Base-by-base conservation (phyloP, 2,113 vertebrate species). In the Malurus cyaneus region DNA sequence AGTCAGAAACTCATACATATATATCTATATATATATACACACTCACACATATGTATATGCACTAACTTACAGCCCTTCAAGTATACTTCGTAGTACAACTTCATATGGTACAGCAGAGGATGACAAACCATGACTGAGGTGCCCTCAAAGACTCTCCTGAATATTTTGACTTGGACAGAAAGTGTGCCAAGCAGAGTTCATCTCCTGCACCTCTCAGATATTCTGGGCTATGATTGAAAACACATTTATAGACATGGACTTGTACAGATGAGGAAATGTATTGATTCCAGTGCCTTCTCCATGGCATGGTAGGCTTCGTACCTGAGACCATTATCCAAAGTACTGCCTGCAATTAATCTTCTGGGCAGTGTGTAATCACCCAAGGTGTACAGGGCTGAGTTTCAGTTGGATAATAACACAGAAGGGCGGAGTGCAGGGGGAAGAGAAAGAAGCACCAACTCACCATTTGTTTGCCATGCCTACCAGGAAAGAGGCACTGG, bases 321-420 rank as follows among this genome's bases (percentile, higher is more conserved):
- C 89, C 90, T 66, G 65, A 96, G 91, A 97, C 96, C 84, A 94
- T 97, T 97, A 97, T 95, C 96, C 96, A 92, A 96, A 97, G 85
- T 88, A 94, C 78, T 91, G 95, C 90, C 94, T 96, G 96, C 92
- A 98, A 98, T 98, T 98, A 98, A 97, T 98, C 96, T 98, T 98
- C 86, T 8, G 79, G 92, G 92, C 90, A 97, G 91, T 88, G 56
- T 94, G 73, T 90, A 95, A 97, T 97, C 95, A 96, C 54, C 88
- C 82, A 96, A 89, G 64, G 88, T 91, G 88, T 96, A 89, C 16
- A 16, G 71, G 72, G 78, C 36, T 70, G 84, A 73, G 84, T 96
- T 96, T 96, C 83, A 96, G 86, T 85, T 50, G 88, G 87, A 88
- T 91, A 91, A 88, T 70, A 65, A 24, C 70, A 49, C 12, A 41